Evolutionary conservation across 2,797 vertebrate species (phyloP).

Genomic region (Hapalemur alaotrensis): DNA sequence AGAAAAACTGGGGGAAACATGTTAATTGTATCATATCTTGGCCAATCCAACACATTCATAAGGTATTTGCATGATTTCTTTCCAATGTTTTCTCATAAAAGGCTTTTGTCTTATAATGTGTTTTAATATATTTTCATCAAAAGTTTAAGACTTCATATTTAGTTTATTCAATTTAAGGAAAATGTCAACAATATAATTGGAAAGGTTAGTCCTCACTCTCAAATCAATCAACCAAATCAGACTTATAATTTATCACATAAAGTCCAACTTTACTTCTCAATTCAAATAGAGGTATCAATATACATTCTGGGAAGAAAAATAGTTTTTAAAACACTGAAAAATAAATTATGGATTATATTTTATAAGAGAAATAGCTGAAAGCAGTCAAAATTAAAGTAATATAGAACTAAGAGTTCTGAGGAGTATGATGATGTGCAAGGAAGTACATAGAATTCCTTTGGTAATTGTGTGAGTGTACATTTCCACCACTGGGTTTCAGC

Average conservation of each 20-base stretch:
- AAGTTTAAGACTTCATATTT: neutral
- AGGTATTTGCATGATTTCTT: neutral
- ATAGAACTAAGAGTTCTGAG: neutral
- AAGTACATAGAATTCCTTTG: neutral
- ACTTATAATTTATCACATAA: neutral
- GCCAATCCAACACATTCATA: neutral
- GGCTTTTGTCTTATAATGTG: neutral
- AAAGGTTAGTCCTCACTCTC: neutral
- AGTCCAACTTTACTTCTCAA: neutral
- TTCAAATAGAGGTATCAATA: neutral
- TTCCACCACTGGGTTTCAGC: neutral
- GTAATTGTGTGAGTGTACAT: neutral
- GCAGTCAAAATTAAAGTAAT: constrained; percentile 37
- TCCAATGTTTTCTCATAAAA: neutral
- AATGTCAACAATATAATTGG: neutral
- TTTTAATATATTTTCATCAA: neutral
- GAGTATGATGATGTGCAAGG: neutral
- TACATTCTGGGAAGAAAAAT: neutral
- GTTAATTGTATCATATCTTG: neutral
- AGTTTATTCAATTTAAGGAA: neutral
- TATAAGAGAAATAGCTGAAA: constrained; percentile 8
- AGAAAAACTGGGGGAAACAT: neutral
- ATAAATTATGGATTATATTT: neutral
- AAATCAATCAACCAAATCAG: neutral
- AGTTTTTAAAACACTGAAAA: neutral